These are phyloP conservation scores for Lacanobia wlatinum DNA, from an alignment of 2,888 invertebrate genomes.

Conservation along the genomic window DNA sequence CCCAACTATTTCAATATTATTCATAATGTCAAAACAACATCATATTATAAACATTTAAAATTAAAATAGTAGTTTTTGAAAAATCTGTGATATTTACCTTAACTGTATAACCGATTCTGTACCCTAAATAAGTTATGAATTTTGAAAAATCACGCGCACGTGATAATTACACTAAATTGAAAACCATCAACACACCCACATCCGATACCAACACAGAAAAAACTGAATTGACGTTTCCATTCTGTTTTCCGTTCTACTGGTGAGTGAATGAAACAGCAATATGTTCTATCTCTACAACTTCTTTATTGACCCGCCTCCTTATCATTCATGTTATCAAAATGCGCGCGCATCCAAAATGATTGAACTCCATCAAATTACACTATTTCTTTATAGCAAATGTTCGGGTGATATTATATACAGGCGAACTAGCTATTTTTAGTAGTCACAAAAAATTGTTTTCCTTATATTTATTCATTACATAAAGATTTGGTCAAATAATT, in stretches of 20 bases:
- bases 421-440: neutral
- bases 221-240: constrained; percentile 74
- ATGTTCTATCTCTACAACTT: constrained; percentile 74
- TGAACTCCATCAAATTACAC: neutral
- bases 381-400: neutral
- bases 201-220: constrained; percentile 73
- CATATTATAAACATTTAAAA: neutral
- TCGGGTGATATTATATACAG: neutral
- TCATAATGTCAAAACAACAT: neutral
- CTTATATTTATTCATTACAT: neutral
- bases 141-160: constrained; percentile 74
- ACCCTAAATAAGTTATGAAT: constrained; percentile 20
- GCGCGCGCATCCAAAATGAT: constrained; percentile 72
- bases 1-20: neutral
- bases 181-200: constrained; percentile 74
- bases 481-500: constrained; percentile 14
- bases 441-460: neutral
- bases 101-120: constrained; percentile 7
- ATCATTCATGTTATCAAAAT: constrained; percentile 73
- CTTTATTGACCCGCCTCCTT: constrained; percentile 82
- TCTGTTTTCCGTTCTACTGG: constrained; percentile 54
- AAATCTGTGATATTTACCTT: constrained; percentile 45
- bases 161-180: constrained; percentile 71
- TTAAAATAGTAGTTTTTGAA: neutral
- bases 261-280: constrained; percentile 70